phyloP scores from a whole-genome alignment of 1,140 invertebrate genomes.

The Eueides isabella region DNA sequence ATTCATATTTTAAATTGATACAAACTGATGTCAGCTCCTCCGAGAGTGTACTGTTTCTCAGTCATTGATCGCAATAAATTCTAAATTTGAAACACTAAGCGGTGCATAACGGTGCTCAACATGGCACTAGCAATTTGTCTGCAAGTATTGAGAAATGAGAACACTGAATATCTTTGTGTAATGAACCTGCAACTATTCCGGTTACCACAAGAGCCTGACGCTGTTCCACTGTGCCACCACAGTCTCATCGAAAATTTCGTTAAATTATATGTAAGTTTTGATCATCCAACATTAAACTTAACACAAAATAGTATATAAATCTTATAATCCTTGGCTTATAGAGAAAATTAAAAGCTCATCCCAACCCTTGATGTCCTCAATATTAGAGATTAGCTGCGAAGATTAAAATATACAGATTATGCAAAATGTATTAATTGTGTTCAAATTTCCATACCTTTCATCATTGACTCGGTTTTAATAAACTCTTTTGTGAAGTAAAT shows the following conservation, averaged over 20 bases:
- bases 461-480: conserved; percentile 14
- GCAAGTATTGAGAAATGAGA: too few species aligned
- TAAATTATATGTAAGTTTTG: not conserved
- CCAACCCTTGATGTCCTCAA: conserved; percentile 31
- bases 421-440: conserved; percentile 31
- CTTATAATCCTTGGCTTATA: conserved; percentile 1
- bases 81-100: too few species aligned
- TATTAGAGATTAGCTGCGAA: conserved; percentile 28
- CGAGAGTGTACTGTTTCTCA: too few species aligned
- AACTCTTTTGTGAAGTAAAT: conserved; percentile 6
- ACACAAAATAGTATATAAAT: not conserved
- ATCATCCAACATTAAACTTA: not conserved
- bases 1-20: too few species aligned
- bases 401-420: conserved; percentile 35
- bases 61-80: too few species aligned
- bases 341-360: conserved; percentile 22
- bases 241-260: not conserved
- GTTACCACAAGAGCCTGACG: not conserved
- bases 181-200: too few species aligned
- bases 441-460: conserved; percentile 34
- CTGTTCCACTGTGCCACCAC: not conserved
- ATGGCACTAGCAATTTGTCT: too few species aligned
- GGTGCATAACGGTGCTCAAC: too few species aligned
- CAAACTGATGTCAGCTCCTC: too few species aligned
- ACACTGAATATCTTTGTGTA: too few species aligned